phyloP scores from a whole-genome alignment of 2,113 vertebrate species.

The Eublepharis macularius region DNA sequence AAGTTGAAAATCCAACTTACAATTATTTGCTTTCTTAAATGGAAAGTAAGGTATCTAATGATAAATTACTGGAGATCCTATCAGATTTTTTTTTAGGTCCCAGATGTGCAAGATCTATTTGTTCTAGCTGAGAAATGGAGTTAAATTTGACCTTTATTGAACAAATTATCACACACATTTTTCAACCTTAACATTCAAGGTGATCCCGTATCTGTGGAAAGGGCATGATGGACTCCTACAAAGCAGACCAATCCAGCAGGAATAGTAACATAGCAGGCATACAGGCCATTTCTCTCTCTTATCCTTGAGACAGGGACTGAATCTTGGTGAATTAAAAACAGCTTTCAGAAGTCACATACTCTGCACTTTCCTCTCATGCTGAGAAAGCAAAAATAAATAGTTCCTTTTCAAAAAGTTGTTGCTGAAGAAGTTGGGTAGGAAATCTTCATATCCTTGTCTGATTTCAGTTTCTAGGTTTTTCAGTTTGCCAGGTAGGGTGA shows the following conservation, averaged over 20 bases:
- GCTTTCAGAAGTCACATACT: constrained; percentile 9
- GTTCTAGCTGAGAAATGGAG: neutral
- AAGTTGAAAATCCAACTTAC: neutral
- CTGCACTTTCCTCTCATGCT: neutral
- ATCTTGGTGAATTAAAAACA: constrained; percentile 26
- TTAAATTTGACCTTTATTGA: neutral
- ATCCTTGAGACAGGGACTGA: neutral
- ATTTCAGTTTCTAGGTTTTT: neutral
- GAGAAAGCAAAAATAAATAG: constrained; percentile 20
- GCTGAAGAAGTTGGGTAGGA: neutral
- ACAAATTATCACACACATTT: neutral
- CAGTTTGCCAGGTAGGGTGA: neutral
- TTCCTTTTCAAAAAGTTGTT: neutral
- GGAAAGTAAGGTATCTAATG: neutral
- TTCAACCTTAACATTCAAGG: constrained; percentile 18
- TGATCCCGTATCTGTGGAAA: neutral
- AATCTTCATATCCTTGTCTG: rapidly evolving
- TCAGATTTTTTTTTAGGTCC: neutral
- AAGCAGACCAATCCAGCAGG: neutral
- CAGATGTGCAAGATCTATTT: neutral
- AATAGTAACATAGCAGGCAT: neutral
- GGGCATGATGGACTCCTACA: neutral
- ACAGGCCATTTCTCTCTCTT: neutral
- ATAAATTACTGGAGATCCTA: neutral
- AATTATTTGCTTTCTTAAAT: neutral